phyloP scores from a whole-genome alignment of 2,888 invertebrate genomes.

The Archips xylosteana region DNA sequence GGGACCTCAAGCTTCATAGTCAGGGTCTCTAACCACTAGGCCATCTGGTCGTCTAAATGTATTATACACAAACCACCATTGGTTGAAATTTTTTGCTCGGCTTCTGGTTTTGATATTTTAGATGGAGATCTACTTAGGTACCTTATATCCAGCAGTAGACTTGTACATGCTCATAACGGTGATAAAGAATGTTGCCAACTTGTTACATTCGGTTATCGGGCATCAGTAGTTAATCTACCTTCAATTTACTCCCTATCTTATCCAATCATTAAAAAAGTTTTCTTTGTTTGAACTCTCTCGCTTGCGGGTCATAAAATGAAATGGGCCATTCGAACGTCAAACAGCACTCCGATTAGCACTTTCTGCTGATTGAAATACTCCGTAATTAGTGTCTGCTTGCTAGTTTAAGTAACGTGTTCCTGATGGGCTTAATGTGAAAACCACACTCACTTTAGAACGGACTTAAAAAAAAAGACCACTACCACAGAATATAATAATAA shows the following conservation, averaged over 20 bases:
- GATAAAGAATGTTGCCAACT: background rate
- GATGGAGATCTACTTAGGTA: no score
- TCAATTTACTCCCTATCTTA: background rate
- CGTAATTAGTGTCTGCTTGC: conserved; percentile 3
- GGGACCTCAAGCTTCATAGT: no score
- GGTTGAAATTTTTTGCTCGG: no score
- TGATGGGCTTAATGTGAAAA: background rate
- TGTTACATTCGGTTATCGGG: background rate
- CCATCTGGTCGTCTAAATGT: no score
- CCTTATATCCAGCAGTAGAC: no score
- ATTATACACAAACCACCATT: no score
- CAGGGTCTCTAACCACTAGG: no score
- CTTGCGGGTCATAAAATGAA: conserved; percentile 59
- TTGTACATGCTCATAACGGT: no score
- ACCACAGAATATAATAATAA: no score
- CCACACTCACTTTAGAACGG: no score
- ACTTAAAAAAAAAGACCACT: background rate
- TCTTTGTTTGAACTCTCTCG: conserved; percentile 53
- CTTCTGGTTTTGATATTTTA: no score
- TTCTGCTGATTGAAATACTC: conserved; percentile 61
- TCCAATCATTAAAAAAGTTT: background rate
- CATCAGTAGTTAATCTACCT: background rate
- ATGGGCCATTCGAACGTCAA: conserved; percentile 55
- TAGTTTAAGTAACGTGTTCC: background rate
- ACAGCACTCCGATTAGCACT: conserved; percentile 50